Evolutionary conservation across 2,888 invertebrate genomes (phyloP), one percentile per base, ranked within the genome.

Genomic region (Apoderus coryli): DNA sequence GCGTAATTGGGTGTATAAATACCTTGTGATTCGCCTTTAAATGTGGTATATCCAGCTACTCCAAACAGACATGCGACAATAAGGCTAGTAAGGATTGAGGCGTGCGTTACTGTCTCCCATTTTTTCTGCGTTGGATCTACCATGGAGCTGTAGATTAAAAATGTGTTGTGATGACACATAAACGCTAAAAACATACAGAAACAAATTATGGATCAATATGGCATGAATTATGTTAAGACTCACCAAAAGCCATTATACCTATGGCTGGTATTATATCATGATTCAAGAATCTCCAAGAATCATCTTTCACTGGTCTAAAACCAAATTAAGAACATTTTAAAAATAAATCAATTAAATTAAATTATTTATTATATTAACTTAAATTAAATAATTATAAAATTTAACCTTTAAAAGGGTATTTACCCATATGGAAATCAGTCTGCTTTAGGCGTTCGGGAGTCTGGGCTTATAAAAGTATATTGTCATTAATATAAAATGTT

Each of bases 111-210:
- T 43, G 69, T 65, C 46, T 78, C 76, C 85, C 85, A 86, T 41
- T 76, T 67, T 40, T 71, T 65, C 52, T 78, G 71, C 23, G 70
- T 72, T 4, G 79, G 76, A 41, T 78, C 70, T 48, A 75, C 69
- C 56, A 86, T 73, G 22, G 82, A 82, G 35, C 74, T 72, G 59
- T 81, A 85, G 41, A 86, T 72, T 38, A 86, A 64, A 53, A 85
- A 86, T 32, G 81, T 81, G 53, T 82, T 85, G 59, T 85, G 85
- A 48, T 86, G 85, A 51, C 85, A 86, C 84, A 86, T 84, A 53
- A 82, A 86, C n/a, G 84, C 79, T 77, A 53, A 25, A 59, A 56
- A 41, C 39, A 16, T 11, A 29, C 13, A 28, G 16, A 19, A 19
- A 19, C 6, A 19, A 19, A 19, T 19, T 19, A 27, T 13, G 6